Evolutionary conservation across 1,140 invertebrate genomes (phyloP), one percentile per base, ranked within the genome.

Genomic region (Saccostrea glomerata): DNA sequence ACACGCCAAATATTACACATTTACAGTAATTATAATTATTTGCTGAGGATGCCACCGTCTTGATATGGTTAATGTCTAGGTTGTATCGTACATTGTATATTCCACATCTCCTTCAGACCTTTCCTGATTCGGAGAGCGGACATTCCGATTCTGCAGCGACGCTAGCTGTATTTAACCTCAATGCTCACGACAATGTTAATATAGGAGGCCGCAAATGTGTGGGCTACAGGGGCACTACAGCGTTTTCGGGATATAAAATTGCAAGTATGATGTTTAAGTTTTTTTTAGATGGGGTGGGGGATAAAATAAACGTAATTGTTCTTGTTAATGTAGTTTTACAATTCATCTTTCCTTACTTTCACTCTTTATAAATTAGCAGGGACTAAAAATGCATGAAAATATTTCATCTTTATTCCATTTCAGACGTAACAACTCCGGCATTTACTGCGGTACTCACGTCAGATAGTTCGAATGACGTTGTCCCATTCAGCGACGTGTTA

Each of bases 161-260:
- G 30, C 25, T 77, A 2, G 25, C 23, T 36, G 70, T 77, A 25
- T 36, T 77, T 15, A 77, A 13, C 15, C 70, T 77, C 15, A 77
- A 77, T 36, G 30, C 70, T 30, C 23, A 25, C 13, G 70, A 77
- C 15, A 36, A 30, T 30, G 70, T 30, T 36, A 23, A 25, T 6
- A 13, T 25, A 11, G 70, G 9, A 30, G 70, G 70, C 12, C 23
- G 70, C 2, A 6, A 77, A 15, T 77, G 13, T 30, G 70, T 77
- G 12, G 70, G 70, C 6, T 77, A 77, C 70, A 77, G 13, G 13
- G 70, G 70, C 12, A 77, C 70, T 30, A 77, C 70, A 13, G 15
- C 70, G 6, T 77, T 77, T 77, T 77, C 70, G 25, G 70, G 25
- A 77, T 77, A 77, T 77, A 77, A 77, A 30, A 36, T 77, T 77